Evolutionary conservation across 2,113 vertebrate genomes (phyloP).

Genomic region (Centropristis striata): DNA sequence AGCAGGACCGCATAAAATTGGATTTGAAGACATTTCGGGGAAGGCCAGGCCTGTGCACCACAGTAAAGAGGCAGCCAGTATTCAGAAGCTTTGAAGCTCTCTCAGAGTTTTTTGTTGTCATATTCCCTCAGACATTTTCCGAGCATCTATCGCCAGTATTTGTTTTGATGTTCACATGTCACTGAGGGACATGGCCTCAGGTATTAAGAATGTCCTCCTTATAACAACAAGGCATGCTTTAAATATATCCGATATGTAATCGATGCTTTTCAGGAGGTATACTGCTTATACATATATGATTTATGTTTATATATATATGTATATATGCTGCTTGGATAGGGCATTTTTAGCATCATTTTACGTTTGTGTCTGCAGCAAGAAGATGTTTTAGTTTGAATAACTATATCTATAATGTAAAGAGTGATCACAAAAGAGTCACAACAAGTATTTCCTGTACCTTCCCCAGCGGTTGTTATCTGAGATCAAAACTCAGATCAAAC

Average conservation of each 20-base stretch:
- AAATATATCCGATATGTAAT: background rate
- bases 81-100: conserved; percentile 40
- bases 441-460: background rate
- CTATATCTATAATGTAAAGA: background rate
- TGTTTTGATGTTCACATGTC: conserved; percentile 17
- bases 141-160: background rate
- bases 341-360: background rate
- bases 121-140: conserved; percentile 4
- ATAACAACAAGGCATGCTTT: background rate
- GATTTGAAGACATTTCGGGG: conserved; percentile 57
- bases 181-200: background rate
- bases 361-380: background rate
- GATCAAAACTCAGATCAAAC: background rate
- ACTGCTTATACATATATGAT: background rate
- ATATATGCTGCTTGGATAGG: background rate
- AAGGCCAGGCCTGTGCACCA: conserved; percentile 3
- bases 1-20: conserved; percentile 61
- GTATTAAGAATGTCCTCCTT: background rate
- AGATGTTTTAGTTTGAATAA: background rate
- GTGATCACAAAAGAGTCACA: background rate
- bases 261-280: background rate
- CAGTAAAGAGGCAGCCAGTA: background rate
- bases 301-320: background rate
- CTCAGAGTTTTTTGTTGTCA: background rate
- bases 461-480: no score